phyloP scores from a whole-genome alignment of 2,888 invertebrate genomes.

The Monoplex corrugatus region DNA sequence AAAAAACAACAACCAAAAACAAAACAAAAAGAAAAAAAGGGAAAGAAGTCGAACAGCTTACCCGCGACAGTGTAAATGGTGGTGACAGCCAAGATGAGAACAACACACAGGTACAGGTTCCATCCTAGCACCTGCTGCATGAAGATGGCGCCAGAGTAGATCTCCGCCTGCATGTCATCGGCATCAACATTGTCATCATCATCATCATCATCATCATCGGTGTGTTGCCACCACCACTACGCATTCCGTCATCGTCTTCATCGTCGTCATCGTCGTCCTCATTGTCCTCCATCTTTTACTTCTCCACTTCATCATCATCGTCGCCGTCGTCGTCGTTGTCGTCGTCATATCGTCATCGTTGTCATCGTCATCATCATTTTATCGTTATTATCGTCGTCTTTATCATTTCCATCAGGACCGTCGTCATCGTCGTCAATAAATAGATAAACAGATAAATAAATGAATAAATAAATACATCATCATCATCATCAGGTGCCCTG shows the following conservation, averaged over 20 bases:
- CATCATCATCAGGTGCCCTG: too few relatives aligned
- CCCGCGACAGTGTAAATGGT: slow-evolving; percentile 84
- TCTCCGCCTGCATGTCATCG: slow-evolving; percentile 72
- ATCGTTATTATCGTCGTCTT: neutral
- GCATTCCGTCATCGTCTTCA: neutral
- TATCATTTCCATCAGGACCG: neutral
- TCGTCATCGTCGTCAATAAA: neutral
- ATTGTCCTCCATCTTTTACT: neutral
- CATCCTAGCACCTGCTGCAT: slow-evolving; percentile 83
- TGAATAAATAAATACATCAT: too few relatives aligned
- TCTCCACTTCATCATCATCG: too few relatives aligned
- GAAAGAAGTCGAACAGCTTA: slow-evolving; percentile 54
- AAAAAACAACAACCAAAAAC: neutral
- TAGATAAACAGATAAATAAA: too few relatives aligned
- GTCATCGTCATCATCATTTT: neutral
- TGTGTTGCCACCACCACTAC: neutral
- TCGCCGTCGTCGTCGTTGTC: slow-evolving; percentile 6
- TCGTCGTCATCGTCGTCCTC: neutral
- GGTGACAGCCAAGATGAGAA: slow-evolving; percentile 82
- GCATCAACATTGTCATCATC: neutral
- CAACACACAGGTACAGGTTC: slow-evolving; percentile 83
- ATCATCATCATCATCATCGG: neutral
- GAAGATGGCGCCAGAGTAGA: slow-evolving; percentile 84
- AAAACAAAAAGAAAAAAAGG: neutral
- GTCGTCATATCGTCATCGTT: neutral